Conservation (phyloP, 2,888 invertebrate species). For the Drosophila tanythrix region DNA sequence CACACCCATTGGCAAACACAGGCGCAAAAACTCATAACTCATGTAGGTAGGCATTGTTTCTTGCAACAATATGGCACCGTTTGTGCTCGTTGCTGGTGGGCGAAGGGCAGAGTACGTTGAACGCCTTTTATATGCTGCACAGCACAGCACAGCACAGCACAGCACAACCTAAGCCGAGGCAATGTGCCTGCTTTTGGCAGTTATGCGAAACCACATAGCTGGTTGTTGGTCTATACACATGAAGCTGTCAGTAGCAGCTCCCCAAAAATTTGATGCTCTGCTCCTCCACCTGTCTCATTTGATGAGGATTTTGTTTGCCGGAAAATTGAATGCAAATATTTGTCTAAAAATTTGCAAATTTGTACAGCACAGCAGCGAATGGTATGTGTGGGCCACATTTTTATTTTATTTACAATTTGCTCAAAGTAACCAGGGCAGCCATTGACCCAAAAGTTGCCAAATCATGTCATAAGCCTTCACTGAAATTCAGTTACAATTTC, state of each 20-base stretch:
- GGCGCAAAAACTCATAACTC: constrained; percentile 54
- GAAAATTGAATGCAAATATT: constrained; percentile 77
- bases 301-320: constrained; percentile 28
- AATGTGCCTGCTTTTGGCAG: constrained; percentile 60
- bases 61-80: constrained; percentile 65
- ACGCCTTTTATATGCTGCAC: constrained; percentile 27
- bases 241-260: constrained; percentile 69
- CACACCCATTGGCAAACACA: constrained; percentile 7
- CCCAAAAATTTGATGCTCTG: constrained; percentile 7
- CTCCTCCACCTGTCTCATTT: constrained; percentile 7
- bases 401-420: constrained; percentile 59
- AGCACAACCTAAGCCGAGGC: constrained; percentile 31
- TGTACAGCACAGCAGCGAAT: constrained; percentile 35
- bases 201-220: constrained; percentile 73
- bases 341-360: constrained; percentile 69
- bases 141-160: constrained; percentile 25
- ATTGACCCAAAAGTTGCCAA: constrained; percentile 42
- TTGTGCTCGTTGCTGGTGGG: constrained; percentile 26
- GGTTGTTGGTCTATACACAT: constrained; percentile 68
- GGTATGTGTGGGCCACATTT: constrained; percentile 38
- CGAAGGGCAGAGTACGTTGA: not conserved
- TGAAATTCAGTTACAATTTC: constrained; percentile 1
- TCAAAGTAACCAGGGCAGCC: constrained; percentile 57
- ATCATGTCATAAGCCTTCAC: constrained; percentile 22
- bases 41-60: constrained; percentile 67